These are phyloP conservation scores for Ylistrum balloti DNA, from an alignment of 1,140 invertebrate species.

Conservation along the genomic window DNA sequence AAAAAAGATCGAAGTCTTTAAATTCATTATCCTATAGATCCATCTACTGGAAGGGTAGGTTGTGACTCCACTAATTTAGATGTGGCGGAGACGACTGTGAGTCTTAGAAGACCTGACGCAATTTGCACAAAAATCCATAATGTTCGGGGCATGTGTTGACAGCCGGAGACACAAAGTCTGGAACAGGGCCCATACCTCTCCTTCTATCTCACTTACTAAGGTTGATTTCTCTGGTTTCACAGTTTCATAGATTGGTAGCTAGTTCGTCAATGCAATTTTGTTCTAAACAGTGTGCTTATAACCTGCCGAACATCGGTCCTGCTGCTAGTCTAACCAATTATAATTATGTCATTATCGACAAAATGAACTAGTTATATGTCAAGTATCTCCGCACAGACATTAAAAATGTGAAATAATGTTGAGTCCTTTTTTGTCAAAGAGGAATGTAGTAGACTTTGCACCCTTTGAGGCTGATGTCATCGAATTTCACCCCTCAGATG, in stretches of 20 bases:
- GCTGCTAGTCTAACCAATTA: not conserved
- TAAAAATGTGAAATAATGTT: not conserved
- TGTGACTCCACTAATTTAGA: conserved; percentile 8
- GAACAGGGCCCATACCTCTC: not conserved
- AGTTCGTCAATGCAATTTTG: conserved; percentile 15
- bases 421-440: not conserved
- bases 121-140: conserved; percentile 40
- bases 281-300: not conserved
- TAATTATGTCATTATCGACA: conserved; percentile 33
- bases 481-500: not conserved
- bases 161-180: conserved; percentile 1
- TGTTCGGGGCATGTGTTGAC: conserved; percentile 31
- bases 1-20: conserved; percentile 36
- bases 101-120: conserved; percentile 19
- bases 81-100: not conserved
- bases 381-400: not conserved
- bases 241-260: not conserved
- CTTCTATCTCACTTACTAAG: not conserved
- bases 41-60: not conserved
- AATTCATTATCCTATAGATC: conserved; percentile 39
- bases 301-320: not conserved
- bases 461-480: not conserved
- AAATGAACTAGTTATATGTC: conserved; percentile 6
- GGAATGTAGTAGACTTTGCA: not conserved
- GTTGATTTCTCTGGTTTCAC: conserved; percentile 23